Conservation (phyloP, 2,797 vertebrate species). For the Erpetoichthys calabaricus region DNA sequence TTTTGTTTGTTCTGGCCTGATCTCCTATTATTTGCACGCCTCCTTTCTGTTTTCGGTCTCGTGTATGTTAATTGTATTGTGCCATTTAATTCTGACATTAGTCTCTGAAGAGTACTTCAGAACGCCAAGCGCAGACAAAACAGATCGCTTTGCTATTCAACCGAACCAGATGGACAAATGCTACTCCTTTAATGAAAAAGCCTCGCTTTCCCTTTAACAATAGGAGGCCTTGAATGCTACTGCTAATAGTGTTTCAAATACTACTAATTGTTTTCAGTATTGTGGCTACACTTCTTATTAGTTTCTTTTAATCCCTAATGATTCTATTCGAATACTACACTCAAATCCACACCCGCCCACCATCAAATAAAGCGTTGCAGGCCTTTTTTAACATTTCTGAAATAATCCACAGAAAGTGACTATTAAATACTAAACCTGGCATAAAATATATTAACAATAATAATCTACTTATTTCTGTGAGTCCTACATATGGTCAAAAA, state of each 20-base stretch:
- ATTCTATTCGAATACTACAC: too few relatives aligned
- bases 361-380: too few relatives aligned
- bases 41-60: slow-evolving; percentile 41
- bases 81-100: slow-evolving; percentile 51
- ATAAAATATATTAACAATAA: too few relatives aligned
- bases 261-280: slow-evolving; percentile 35
- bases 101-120: slow-evolving; percentile 56
- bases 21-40: slow-evolving; percentile 52
- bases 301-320: neutral
- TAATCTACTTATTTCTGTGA: too few relatives aligned
- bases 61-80: slow-evolving; percentile 58
- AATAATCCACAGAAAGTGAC: too few relatives aligned
- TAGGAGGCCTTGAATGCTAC: slow-evolving; percentile 25
- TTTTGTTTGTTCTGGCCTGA: slow-evolving; percentile 49
- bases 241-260: slow-evolving; percentile 31
- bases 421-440: too few relatives aligned
- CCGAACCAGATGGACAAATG: slow-evolving; percentile 49
- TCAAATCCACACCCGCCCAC: too few relatives aligned
- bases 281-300: slow-evolving; percentile 20
- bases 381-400: too few relatives aligned
- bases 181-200: slow-evolving; percentile 36
- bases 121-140: slow-evolving; percentile 53
- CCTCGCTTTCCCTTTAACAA: slow-evolving; percentile 26
- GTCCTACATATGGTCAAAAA: too few relatives aligned
- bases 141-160: slow-evolving; percentile 45